A percentile compares a stretch with the other conserved stretches of the same genome.
Evolutionary conservation across 2,113 vertebrate species (phyloP).

Genomic region (Muntiacus reevesi): DNA sequence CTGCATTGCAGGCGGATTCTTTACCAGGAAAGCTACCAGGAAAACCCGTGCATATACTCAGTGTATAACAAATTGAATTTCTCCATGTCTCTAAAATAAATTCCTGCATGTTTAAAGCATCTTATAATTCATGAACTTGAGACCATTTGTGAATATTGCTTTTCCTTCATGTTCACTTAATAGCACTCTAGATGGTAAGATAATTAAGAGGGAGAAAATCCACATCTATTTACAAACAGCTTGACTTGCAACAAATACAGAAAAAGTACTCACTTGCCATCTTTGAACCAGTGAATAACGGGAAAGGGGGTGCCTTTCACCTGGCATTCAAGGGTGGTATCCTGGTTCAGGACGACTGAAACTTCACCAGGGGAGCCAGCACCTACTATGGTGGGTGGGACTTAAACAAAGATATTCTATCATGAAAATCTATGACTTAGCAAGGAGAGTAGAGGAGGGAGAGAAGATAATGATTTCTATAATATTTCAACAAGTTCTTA

Average conservation of each 20-base stretch:
- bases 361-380: conserved; percentile 79
- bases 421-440: conserved; percentile 18
- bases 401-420: conserved; percentile 77
- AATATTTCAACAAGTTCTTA: neutral
- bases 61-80: neutral
- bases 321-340: conserved; percentile 87
- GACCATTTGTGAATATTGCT: neutral
- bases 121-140: neutral
- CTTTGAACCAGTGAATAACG: conserved; percentile 94
- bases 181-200: neutral
- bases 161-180: neutral
- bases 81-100: neutral
- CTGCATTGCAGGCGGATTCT: neutral
- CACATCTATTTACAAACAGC: neutral
- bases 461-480: neutral
- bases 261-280: conserved; percentile 89
- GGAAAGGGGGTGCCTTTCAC: conserved; percentile 92
- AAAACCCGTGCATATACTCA: neutral
- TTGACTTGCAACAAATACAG: neutral
- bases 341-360: conserved; percentile 86
- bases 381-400: conserved; percentile 89
- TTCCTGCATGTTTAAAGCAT: neutral
- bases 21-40: neutral
- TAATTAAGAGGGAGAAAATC: neutral
- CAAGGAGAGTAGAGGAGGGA: neutral